These are phyloP conservation scores for Agonopterix alstromeriana DNA, from an alignment of 2,888 invertebrate genomes.

Conservation along the genomic window DNA sequence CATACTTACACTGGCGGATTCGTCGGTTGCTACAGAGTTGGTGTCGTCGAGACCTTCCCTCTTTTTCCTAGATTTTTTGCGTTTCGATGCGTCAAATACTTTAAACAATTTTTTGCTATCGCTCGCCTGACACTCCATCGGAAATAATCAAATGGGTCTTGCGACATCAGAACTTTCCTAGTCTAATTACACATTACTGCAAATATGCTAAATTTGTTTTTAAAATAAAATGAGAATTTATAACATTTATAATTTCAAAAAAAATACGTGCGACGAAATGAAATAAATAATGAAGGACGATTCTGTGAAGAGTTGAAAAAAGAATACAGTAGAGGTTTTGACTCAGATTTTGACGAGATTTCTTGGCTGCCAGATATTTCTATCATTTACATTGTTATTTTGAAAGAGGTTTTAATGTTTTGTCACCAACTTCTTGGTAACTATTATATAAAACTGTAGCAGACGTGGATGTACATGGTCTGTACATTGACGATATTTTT, in stretches of 20 bases:
- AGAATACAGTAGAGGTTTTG: slow-evolving; percentile 25
- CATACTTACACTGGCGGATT: slow-evolving; percentile 52
- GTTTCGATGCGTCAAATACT: slow-evolving; percentile 58
- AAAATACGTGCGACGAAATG: slow-evolving; percentile 30
- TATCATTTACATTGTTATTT: not conserved
- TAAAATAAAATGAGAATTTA: slow-evolving; percentile 33
- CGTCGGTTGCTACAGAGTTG: slow-evolving; percentile 48
- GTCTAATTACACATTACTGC: slow-evolving; percentile 24
- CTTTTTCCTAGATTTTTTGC: slow-evolving; percentile 45
- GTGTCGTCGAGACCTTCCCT: slow-evolving; percentile 42
- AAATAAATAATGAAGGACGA: slow-evolving; percentile 33
- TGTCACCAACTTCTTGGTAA: too few species aligned
- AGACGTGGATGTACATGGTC: too few species aligned
- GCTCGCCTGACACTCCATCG: slow-evolving; percentile 61
- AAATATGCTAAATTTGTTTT: slow-evolving; percentile 26
- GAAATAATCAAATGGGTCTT: slow-evolving; percentile 36
- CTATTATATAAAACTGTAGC: too few species aligned
- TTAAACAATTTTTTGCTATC: slow-evolving; percentile 65
- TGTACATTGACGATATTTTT: too few species aligned
- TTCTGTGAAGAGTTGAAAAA: slow-evolving; percentile 43
- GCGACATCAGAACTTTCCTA: slow-evolving; percentile 36
- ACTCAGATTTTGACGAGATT: not conserved
- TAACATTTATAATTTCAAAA: slow-evolving; percentile 39
- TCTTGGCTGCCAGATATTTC: slow-evolving; percentile 21
- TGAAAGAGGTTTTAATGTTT: too few species aligned